Conservation (phyloP, 2,797 vertebrate species). For the Spea hammondii region DNA sequence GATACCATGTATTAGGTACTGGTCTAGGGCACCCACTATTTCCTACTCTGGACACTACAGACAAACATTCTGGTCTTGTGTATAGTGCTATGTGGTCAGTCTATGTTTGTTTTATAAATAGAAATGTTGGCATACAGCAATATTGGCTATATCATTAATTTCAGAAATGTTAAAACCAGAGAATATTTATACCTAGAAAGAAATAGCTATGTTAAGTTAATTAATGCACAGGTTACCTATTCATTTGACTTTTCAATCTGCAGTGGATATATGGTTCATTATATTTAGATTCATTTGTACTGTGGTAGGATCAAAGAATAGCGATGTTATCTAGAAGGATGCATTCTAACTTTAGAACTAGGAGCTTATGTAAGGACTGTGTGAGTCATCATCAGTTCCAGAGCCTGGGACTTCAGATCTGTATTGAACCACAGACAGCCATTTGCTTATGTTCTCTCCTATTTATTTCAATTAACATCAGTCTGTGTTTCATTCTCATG, state of each 20-base stretch:
- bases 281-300: conserved; percentile 14
- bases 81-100: no score
- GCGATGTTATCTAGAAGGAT: conserved; percentile 33
- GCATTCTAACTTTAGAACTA: conserved; percentile 46
- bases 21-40: no score
- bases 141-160: no score
- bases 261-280: not conserved
- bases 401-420: conserved; percentile 27
- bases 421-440: conserved; percentile 25
- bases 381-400: conserved; percentile 38
- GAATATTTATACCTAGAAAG: no score
- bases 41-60: no score
- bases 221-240: no score
- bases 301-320: conserved; percentile 28
- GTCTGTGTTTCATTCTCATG: not conserved
- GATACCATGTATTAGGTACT: no score
- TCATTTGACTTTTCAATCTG: not conserved
- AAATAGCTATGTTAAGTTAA: no score
- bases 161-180: no score
- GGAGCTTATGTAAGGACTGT: conserved; percentile 40
- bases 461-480: conserved; percentile 2
- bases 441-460: conserved; percentile 7
- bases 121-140: no score
- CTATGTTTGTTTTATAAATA: no score
- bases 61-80: no score